A percentile compares a stretch with the other conserved stretches of the same genome.
Conservation (phyloP, 2,113 vertebrate genomes). For the Chrysochloris asiatica region DNA sequence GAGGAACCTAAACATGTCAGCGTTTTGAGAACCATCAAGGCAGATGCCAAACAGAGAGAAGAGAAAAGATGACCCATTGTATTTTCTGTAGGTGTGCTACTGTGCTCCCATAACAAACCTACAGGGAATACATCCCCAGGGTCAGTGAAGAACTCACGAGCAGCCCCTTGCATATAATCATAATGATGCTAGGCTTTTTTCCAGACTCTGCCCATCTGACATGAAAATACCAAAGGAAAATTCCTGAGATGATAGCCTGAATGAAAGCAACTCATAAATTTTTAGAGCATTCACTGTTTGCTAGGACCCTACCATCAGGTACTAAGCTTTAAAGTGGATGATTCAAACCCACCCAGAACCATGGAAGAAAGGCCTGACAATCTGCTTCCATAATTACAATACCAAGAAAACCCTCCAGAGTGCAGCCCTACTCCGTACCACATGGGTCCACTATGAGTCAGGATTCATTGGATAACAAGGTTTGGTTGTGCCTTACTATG, state of each 20-base stretch:
- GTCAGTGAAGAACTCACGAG: not conserved
- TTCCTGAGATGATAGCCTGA: not conserved
- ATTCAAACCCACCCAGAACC: not conserved
- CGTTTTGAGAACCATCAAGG: too few relatives aligned
- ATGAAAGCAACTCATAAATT: not conserved
- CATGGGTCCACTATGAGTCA: not conserved
- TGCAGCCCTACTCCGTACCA: not conserved
- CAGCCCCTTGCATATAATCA: not conserved
- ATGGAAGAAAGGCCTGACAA: not conserved
- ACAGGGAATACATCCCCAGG: not conserved
- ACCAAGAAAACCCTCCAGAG: too few relatives aligned
- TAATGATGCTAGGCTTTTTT: conserved; percentile 7
- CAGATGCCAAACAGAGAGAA: not conserved
- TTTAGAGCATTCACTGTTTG: not conserved
- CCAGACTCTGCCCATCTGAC: conserved; percentile 2
- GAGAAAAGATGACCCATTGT: too few relatives aligned
- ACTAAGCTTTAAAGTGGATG: not conserved
- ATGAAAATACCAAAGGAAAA: not conserved
- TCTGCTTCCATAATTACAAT: too few relatives aligned
- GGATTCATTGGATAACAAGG: not conserved
- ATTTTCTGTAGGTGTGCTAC: not conserved
- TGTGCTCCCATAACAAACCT: not conserved
- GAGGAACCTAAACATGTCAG: too few relatives aligned
- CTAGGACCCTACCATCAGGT: not conserved
- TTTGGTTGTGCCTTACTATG: not conserved